phyloP scores from a whole-genome alignment of 2,113 vertebrate genomes.

The Dicerorhinus sumatrensis region DNA sequence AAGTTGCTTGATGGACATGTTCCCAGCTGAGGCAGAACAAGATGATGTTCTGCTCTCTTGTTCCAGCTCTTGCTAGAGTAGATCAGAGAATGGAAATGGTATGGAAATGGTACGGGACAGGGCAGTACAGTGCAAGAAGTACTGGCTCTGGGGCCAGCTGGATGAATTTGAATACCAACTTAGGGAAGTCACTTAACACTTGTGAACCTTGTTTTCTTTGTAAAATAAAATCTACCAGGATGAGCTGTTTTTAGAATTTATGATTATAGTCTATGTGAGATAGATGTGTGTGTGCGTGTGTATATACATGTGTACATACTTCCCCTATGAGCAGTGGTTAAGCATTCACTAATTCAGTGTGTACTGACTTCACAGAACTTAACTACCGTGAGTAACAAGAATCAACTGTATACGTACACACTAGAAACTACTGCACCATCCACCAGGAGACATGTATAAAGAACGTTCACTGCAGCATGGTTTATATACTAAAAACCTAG shows the following conservation, averaged over 20 bases:
- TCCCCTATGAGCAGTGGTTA: background rate
- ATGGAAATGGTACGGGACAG: too few species aligned
- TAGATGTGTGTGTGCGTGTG: too few species aligned
- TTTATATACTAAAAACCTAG: background rate
- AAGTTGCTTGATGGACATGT: background rate
- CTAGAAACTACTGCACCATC: background rate
- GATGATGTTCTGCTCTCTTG: accelerated
- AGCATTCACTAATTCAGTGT: background rate
- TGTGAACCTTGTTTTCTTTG: background rate
- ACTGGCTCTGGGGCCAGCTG: background rate
- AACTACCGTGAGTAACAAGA: background rate
- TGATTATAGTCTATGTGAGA: background rate
- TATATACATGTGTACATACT: background rate
- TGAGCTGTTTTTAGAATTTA: background rate
- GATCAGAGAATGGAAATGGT: background rate
- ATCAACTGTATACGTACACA: background rate
- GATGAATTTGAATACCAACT: background rate
- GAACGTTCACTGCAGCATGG: background rate
- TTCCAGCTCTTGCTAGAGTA: background rate
- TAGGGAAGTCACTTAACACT: background rate
- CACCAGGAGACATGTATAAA: background rate
- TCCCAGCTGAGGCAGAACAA: background rate
- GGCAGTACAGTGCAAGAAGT: background rate
- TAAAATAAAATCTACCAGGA: background rate
- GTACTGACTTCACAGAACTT: background rate